Percentiles rank a stretch among this genome's conserved stretches.
Evolutionary conservation across 1,140 invertebrate genomes (phyloP).

Genomic region (Popillia japonica): DNA sequence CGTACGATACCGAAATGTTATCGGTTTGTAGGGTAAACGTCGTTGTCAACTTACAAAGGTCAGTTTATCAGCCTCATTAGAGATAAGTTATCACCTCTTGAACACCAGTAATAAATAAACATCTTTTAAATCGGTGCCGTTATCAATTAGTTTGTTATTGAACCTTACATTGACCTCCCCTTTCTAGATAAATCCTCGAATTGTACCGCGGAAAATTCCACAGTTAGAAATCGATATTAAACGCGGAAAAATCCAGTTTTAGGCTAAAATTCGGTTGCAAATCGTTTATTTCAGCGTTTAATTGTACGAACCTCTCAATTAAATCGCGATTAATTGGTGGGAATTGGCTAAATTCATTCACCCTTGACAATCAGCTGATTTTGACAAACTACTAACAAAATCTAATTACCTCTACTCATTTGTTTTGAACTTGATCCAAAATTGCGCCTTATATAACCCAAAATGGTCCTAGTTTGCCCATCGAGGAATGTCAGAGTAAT

Average conservation of each 20-base stretch:
- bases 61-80: conserved; percentile 45
- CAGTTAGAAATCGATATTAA: conserved; percentile 41
- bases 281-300: no score
- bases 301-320: no score
- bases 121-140: not conserved
- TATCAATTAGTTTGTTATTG: not conserved
- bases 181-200: not conserved
- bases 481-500: not conserved
- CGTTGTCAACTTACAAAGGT: conserved; percentile 53
- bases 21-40: conserved; percentile 53
- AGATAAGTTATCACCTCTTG: conserved; percentile 37
- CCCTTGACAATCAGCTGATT: not conserved
- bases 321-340: not conserved
- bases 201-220: conserved; percentile 41
- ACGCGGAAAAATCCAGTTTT: not conserved
- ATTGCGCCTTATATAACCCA: not conserved
- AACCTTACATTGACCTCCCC: not conserved
- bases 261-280: not conserved
- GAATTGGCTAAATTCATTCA: not conserved
- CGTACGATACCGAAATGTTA: conserved; percentile 47
- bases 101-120: no score
- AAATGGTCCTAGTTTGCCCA: not conserved
- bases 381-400: not conserved
- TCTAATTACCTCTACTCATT: not conserved
- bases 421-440: conserved; percentile 1